phyloP scores from a whole-genome alignment of 2,888 invertebrate genomes.

The Dascillus cervinus region DNA sequence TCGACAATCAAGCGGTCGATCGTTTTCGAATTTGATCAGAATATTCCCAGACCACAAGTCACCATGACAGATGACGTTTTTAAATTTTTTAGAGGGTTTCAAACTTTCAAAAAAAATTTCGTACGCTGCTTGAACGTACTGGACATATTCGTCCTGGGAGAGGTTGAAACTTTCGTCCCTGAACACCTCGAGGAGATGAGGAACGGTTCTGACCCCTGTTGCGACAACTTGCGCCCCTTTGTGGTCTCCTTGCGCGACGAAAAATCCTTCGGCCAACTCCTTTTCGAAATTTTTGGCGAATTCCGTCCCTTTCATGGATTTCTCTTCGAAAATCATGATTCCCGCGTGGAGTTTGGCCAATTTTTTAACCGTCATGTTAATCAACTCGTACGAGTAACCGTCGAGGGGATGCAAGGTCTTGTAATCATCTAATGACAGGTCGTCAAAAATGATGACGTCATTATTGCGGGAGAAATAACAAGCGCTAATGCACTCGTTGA shows the following conservation, averaged over 20 bases:
- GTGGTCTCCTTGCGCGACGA: conserved; percentile 10
- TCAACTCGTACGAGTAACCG: conserved; percentile 25
- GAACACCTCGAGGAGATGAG: not conserved
- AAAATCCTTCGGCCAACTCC: conserved; percentile 32
- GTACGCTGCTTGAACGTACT: conserved; percentile 8
- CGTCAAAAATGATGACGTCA: conserved; percentile 34
- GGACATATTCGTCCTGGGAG: not conserved
- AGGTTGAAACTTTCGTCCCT: not conserved
- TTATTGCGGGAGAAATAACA: conserved; percentile 12
- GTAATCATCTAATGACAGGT: conserved; percentile 33
- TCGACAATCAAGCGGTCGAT: conserved; percentile 20
- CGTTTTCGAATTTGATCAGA: conserved; percentile 29
- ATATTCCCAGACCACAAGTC: conserved; percentile 35
- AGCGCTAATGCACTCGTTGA: conserved; percentile 12
- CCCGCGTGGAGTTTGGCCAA: conserved; percentile 36
- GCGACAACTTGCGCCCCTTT: not conserved
- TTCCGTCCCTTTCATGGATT: conserved; percentile 14
- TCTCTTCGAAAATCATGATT: conserved; percentile 35
- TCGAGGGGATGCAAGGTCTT: conserved; percentile 21
- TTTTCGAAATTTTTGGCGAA: conserved; percentile 27
- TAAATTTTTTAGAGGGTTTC: conserved; percentile 33
- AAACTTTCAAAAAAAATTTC: conserved; percentile 27
- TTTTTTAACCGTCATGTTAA: conserved; percentile 27
- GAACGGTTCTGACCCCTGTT: not conserved
- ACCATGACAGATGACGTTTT: conserved; percentile 38